Evolutionary conservation across 2,113 vertebrate genomes (phyloP).

Genomic region (Anolis carolinensis): DNA sequence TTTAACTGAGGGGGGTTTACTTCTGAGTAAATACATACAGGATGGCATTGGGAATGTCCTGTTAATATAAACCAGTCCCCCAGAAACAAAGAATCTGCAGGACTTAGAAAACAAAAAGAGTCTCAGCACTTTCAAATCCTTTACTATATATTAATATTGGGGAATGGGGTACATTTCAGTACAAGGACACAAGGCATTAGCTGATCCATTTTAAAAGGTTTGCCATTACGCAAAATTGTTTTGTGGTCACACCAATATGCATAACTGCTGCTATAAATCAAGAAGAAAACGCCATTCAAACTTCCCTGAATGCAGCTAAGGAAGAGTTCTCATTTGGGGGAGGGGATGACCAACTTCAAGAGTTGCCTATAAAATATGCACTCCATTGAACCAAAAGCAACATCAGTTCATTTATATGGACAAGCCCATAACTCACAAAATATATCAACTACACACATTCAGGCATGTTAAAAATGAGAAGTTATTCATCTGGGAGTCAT

Average conservation of each 20-base stretch:
- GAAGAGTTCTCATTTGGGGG: too few species aligned
- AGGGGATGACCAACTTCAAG: background rate
- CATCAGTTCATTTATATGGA: background rate
- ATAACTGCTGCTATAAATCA: background rate
- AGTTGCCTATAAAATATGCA: background rate
- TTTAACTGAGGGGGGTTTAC: background rate
- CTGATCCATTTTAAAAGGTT: background rate
- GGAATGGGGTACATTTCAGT: background rate
- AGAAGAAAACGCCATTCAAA: background rate
- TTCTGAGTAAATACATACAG: background rate
- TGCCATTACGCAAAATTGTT: background rate
- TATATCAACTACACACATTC: background rate
- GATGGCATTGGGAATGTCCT: background rate
- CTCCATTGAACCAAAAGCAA: background rate
- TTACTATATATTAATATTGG: background rate
- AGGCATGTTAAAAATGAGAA: background rate
- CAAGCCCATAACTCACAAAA: background rate
- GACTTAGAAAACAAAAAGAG: background rate
- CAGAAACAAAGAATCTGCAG: background rate
- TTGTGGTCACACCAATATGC: background rate
- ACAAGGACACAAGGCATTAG: background rate
- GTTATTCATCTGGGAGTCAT: background rate
- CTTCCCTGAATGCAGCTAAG: background rate
- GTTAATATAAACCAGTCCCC: background rate
- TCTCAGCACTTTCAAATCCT: background rate